Evolutionary conservation across 2,113 vertebrate genomes (phyloP), one percentile per base, ranked within the genome.

Genomic region (Ciconia stormi): DNA sequence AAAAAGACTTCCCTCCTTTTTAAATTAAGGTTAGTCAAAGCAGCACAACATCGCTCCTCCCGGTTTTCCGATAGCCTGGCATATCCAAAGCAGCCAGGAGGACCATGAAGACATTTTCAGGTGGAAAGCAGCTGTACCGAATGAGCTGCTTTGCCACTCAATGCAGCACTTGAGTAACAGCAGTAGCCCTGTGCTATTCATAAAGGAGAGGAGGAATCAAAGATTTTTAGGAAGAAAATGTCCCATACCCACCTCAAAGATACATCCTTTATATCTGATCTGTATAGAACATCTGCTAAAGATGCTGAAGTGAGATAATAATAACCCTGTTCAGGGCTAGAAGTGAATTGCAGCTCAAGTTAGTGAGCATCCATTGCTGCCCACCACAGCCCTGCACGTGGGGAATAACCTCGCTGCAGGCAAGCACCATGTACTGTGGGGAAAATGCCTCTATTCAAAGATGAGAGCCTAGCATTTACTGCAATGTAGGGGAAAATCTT

Each of bases 341-440:
- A 52, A 78, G 27, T 7, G 72, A 95, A 87, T 6, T 6, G 2
- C 67, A 61, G 23, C 23, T 27, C 32, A 29, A 46, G 59, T 66
- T 21, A 38, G 26, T 0, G 0, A 74, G 42, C 4, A 21, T 10
- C 21, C 74, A 16, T 3, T 44, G 47, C 81, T 76, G 40, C 11
- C 42, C 56, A 47, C 5, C 19, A 22, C 46, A 84, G 46, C 25
- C 25, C 50, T 58, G 56, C 15, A 6, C 2, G 1, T 1, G 29
- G 72, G 21, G 13, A 79, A 82, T 2, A n/a, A 67, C 42, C 16
- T 71, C 16, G 1, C 32, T 32, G 52, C 46, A 15, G 9, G 7
- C 27, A 56, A 77, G 27, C 22, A n/a, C 8, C 36, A 53, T 4
- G 1, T 42, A 21, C 69, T 53, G n/a, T 0, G 7, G 17, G 11